Evolutionary conservation across 2,797 vertebrate genomes (phyloP).

Genomic region (Crocodylus rhombifer): DNA sequence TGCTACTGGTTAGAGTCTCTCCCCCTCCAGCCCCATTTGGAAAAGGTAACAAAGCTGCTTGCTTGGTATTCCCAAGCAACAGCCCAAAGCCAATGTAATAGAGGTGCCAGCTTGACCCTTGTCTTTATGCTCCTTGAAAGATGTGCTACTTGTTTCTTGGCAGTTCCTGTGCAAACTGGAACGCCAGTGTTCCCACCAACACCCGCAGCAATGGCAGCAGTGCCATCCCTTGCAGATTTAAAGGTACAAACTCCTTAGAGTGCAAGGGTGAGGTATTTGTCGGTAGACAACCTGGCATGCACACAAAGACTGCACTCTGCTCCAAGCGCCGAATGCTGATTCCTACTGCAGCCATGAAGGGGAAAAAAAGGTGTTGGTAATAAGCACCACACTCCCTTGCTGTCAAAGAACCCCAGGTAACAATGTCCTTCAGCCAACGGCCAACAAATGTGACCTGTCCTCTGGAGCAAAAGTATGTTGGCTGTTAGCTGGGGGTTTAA

Average conservation of each 20-base stretch:
- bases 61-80: constrained; percentile 51
- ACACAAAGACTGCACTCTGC: neutral
- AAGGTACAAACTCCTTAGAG: neutral
- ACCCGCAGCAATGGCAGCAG: neutral
- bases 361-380: neutral
- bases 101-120: constrained; percentile 46
- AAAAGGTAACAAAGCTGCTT: constrained; percentile 47
- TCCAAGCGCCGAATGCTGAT: neutral
- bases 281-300: constrained; percentile 6
- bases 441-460: neutral
- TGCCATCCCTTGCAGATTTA: neutral
- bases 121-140: constrained; percentile 51
- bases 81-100: neutral
- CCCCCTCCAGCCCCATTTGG: constrained; percentile 4
- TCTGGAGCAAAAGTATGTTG: neutral
- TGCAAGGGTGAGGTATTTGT: neutral
- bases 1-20: neutral
- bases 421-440: neutral
- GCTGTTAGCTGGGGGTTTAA: neutral
- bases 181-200: neutral
- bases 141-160: constrained; percentile 21
- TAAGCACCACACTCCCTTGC: neutral
- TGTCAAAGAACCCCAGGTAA: neutral
- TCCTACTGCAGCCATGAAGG: neutral
- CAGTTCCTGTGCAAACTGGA: constrained; percentile 2